Base-by-base conservation (phyloP, 2,113 vertebrate genomes). In the Oryzias celebensis region DNA sequence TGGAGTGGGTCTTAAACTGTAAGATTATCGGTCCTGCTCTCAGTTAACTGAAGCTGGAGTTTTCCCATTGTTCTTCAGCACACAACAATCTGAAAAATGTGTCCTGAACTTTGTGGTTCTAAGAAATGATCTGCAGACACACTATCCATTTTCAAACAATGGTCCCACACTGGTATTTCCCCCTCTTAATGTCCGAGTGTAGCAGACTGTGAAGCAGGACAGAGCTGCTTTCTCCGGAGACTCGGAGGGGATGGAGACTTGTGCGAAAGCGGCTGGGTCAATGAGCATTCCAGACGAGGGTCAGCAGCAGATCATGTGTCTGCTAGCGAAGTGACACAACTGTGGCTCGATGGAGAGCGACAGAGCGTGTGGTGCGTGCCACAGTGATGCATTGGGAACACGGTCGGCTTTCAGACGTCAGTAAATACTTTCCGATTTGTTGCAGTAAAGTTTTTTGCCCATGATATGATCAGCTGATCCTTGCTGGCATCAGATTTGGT, bases 81-180 rank as follows among this genome's bases (percentile, higher is more conserved):
- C 8, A 36, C 36, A 36, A 36, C 43, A 44, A 56, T 47, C 57
- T 60, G 47, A 67, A 63, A 71, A 78, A 69, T 62, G 47, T 66
- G 68, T 73, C 64, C 69, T 12, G 62, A 77, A 77, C 65, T 82
- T 72, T 68, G 73, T 41, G n/a, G 58, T 48, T 67, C 60, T 58
- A 44, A 49, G 41, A 52, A 78, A 70, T 1, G 22, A 79, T 68
- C 72, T 69, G 47, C 65, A 79, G 73, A 78, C 48, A 68, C 44
- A 58, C 61, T 62, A 36, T 82, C 66, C 52, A 61, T 16, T 55
- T 60, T 76, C 60, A 76, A 84, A 85, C 87, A 87, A 85, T 85
- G 69, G 85, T 54, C 66, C 62, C 4, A 28, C 50, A 45, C 58
- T 85, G 82, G 78, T 62, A 84, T 85, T 84, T 87, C 77, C 85